Evolutionary conservation across 2,888 invertebrate species (phyloP).

Genomic region (Chrysolina americana): DNA sequence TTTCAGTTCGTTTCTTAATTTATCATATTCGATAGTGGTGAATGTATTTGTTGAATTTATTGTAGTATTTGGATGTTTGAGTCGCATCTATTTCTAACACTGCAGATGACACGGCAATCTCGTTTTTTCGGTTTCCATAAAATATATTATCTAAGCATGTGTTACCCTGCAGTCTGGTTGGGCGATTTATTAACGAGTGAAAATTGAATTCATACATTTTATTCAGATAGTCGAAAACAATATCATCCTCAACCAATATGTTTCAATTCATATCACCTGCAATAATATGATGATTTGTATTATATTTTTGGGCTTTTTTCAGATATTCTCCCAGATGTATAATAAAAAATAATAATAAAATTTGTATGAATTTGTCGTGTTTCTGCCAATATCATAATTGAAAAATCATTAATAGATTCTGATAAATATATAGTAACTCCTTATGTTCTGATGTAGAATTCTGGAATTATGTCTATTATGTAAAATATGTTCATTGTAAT

Average conservation of each 20-base stretch:
- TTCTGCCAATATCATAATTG: too few relatives aligned
- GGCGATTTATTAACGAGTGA: background rate
- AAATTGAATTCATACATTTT: constrained; percentile 24
- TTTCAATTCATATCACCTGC: too few relatives aligned
- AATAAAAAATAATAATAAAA: too few relatives aligned
- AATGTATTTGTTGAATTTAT: constrained; percentile 10
- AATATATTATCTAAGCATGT: too few relatives aligned
- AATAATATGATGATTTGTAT: too few relatives aligned
- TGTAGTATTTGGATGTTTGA: constrained; percentile 2
- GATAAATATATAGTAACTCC: too few relatives aligned
- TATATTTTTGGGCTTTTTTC: constrained; percentile 10
- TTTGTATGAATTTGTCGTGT: too few relatives aligned
- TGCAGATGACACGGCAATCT: constrained; percentile 23
- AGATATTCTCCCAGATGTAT: constrained; percentile 19
- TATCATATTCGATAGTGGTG: constrained; percentile 22
- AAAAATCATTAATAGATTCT: too few relatives aligned
- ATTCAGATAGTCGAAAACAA: constrained; percentile 23
- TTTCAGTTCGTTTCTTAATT: constrained; percentile 15
- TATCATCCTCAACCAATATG: constrained; percentile 22
- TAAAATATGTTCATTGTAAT: too few relatives aligned
- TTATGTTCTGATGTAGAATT: too few relatives aligned
- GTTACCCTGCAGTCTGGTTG: constrained; percentile 13
- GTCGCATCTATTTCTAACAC: constrained; percentile 8
- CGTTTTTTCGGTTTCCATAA: constrained; percentile 3
- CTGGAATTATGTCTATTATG: too few relatives aligned